Evolutionary conservation across 2,797 vertebrate species (phyloP).

Genomic region (Etheostoma perlongum): DNA sequence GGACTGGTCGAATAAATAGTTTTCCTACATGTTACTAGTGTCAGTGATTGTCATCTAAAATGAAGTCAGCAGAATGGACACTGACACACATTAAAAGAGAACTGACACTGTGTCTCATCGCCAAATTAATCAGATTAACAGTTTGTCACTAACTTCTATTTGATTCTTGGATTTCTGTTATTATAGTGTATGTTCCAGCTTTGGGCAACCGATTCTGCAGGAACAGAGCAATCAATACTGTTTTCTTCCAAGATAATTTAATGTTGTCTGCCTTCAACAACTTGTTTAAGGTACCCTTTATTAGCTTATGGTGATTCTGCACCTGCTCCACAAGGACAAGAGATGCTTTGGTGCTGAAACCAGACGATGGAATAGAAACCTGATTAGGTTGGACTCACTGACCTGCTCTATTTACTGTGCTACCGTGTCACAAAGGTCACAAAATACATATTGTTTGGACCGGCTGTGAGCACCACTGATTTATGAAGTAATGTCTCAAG

Average conservation of each 20-base stretch:
- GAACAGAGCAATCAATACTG: conserved; percentile 1
- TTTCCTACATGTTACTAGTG: neutral
- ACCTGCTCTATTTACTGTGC: neutral
- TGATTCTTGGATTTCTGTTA: neutral
- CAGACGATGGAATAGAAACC: no score
- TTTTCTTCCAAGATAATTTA: conserved; percentile 24
- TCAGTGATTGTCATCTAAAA: neutral
- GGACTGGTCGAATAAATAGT: neutral
- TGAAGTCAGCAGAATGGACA: neutral
- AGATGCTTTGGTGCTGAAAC: neutral
- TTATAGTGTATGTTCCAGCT: conserved; percentile 8
- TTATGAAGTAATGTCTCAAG: neutral
- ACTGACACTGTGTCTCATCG: no score
- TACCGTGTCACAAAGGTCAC: neutral
- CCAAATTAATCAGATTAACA: neutral
- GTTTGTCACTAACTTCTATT: conserved; percentile 1
- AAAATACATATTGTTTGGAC: neutral
- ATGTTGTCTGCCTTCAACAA: conserved; percentile 9
- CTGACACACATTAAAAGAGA: neutral
- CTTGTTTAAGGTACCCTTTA: conserved; percentile 15
- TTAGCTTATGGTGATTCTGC: conserved; percentile 29
- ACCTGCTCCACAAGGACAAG: conserved; percentile 9
- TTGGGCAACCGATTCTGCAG: conserved; percentile 1
- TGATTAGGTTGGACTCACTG: neutral
- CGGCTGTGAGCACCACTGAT: neutral